phyloP scores from a whole-genome alignment of 2,113 vertebrate genomes.

The Odocoileus hemionus region DNA sequence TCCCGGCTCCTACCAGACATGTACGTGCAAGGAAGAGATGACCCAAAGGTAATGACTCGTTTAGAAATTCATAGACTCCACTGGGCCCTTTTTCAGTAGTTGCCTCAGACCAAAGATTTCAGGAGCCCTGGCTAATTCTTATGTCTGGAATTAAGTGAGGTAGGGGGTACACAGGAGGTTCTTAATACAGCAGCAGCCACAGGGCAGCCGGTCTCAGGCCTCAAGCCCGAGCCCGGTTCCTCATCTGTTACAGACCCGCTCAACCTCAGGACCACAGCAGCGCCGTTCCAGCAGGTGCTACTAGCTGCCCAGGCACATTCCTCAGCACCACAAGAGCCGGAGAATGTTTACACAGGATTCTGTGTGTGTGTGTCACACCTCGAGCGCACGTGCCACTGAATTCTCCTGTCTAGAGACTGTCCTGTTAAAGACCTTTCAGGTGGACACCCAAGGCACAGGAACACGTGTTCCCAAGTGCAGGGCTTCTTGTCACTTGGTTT shows the following conservation, averaged over 20 bases:
- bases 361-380: not conserved
- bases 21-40: not conserved
- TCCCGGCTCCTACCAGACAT: not conserved
- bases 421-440: not conserved
- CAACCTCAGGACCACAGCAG: not conserved
- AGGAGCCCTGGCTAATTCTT: not conserved
- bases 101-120: not conserved
- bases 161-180: not conserved
- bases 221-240: not conserved
- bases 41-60: not conserved
- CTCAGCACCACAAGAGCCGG: not conserved
- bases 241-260: not conserved
- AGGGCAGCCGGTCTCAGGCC: not conserved
- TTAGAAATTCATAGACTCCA: not conserved
- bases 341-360: not conserved
- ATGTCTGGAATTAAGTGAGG: not conserved
- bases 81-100: not conserved
- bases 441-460: not conserved
- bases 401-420: not conserved
- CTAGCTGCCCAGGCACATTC: not conserved
- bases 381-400: rapidly evolving
- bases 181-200: not conserved
- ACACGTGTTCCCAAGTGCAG: not conserved
- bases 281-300: rapidly evolving
- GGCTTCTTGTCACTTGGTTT: not conserved